Evolutionary conservation across 1,140 invertebrate species (phyloP).

Genomic region (Linepithema humile): DNA sequence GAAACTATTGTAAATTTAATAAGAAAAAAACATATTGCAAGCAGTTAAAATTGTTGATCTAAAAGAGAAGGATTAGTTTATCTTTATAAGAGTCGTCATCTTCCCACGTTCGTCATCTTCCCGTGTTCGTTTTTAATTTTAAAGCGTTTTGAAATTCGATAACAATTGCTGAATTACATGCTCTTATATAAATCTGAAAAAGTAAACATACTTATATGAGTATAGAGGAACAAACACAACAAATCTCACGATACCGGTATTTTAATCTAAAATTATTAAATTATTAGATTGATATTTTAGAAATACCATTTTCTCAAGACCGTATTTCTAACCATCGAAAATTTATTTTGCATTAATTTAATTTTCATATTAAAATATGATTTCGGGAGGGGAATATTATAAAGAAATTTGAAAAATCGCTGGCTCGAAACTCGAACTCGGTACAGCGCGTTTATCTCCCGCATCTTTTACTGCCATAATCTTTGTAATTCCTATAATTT

Average conservation of each 20-base stretch:
- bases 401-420: constrained; percentile 59
- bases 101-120: not conserved
- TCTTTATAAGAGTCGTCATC: constrained; percentile 49
- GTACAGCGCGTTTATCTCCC: not conserved
- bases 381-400: not conserved
- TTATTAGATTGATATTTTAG: too few species aligned
- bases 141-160: not conserved
- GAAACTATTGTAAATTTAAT: too few species aligned
- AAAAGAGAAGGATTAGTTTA: constrained; percentile 45
- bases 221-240: too few species aligned
- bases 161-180: not conserved
- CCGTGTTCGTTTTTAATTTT: not conserved
- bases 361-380: not conserved
- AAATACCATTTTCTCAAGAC: too few species aligned
- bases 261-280: too few species aligned
- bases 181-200: not conserved
- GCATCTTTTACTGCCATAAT: not conserved
- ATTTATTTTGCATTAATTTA: not conserved
- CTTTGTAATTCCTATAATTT: not conserved
- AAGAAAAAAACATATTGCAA: not conserved
- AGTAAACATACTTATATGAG: not conserved
- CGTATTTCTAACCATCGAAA: not conserved
- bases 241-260: too few species aligned
- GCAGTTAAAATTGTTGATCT: constrained; percentile 57
- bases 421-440: constrained; percentile 21